These are phyloP conservation scores for Reinhardtius hippoglossoides DNA, from an alignment of 2,113 vertebrate genomes.

Conservation along the genomic window DNA sequence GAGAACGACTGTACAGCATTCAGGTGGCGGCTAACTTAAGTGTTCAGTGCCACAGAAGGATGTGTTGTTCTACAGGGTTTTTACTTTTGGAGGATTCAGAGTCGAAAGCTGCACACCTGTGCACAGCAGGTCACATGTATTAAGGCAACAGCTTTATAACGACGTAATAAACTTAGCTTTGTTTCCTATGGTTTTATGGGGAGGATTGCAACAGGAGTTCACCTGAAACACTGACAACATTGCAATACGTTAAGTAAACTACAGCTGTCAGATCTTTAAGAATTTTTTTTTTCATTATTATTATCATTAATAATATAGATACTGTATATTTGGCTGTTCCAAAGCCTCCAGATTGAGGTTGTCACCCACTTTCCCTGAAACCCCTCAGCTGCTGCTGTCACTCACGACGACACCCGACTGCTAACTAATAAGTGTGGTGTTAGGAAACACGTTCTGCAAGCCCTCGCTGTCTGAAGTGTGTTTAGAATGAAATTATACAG, in stretches of 20 bases:
- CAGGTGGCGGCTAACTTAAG: conserved; percentile 11
- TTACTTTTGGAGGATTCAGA: neutral
- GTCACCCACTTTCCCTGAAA: conserved; percentile 10
- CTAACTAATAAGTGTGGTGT: neutral
- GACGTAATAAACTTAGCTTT: too few species aligned
- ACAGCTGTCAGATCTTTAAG: neutral
- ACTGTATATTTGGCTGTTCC: neutral
- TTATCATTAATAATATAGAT: neutral
- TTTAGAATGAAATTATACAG: neutral
- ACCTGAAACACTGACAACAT: neutral
- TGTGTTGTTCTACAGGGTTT: neutral
- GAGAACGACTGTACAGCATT: conserved; percentile 1
- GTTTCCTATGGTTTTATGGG: too few species aligned
- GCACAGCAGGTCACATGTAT: neutral
- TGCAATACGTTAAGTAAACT: neutral
- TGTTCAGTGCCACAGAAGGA: neutral
- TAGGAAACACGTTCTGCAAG: neutral
- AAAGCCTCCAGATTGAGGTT: conserved; percentile 7
- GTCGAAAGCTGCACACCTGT: neutral
- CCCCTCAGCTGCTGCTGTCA: conserved; percentile 20
- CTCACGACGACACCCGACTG: conserved; percentile 14
- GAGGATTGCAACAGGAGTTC: neutral
- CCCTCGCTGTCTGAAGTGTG: neutral
- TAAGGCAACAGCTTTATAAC: neutral
- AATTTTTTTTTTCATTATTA: neutral